phyloP scores from a whole-genome alignment of 2,888 invertebrate species.

The Caenorhabditis wallacei region DNA sequence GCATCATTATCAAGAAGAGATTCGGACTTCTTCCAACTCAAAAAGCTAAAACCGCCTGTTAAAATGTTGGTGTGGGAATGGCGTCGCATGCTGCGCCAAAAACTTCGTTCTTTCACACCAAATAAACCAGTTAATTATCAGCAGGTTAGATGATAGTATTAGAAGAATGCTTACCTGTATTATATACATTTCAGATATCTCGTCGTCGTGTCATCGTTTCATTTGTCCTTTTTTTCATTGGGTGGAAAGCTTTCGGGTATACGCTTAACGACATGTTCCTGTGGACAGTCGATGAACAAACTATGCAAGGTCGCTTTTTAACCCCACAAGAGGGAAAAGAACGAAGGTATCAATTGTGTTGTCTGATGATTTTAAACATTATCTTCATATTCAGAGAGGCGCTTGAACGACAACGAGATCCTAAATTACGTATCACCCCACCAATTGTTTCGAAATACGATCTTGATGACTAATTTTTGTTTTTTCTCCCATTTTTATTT shows the following conservation, averaged over 20 bases:
- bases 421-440: constrained; percentile 49
- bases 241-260: constrained; percentile 79
- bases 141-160: constrained; percentile 51
- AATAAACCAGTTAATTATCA: constrained; percentile 74
- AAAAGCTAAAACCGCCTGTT: constrained; percentile 86
- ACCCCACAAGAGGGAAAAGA: constrained; percentile 74
- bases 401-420: constrained; percentile 66
- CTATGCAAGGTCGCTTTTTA: constrained; percentile 71
- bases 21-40: constrained; percentile 93
- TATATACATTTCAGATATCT: constrained; percentile 69
- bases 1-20: constrained; percentile 92
- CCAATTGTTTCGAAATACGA: constrained; percentile 64
- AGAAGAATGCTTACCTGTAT: background rate
- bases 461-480: constrained; percentile 72
- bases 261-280: constrained; percentile 76
- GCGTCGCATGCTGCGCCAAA: constrained; percentile 76
- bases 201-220: constrained; percentile 76
- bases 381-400: constrained; percentile 62
- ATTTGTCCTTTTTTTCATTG: constrained; percentile 78
- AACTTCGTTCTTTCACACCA: constrained; percentile 72
- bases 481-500: constrained; percentile 39
- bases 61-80: constrained; percentile 76
- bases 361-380: background rate
- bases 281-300: constrained; percentile 74
- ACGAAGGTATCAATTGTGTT: constrained; percentile 62